Evolutionary conservation across 2,113 vertebrate genomes (phyloP).

Genomic region (human (Homo sapiens)): GRCh38 chr1:24001-24500

Average conservation of each 20-base stretch:
- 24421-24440: background rate
- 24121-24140: background rate
- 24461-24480: fast-evolving
- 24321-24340: background rate
- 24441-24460: background rate
- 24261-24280: background rate
- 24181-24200: background rate
- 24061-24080: too few relatives aligned
- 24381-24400: background rate
- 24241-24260: background rate
- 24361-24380: background rate
- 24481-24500: background rate
- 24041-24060: too few relatives aligned
- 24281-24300: background rate
- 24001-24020: too few relatives aligned
- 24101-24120: too few relatives aligned
- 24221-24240: background rate
- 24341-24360: background rate
- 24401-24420: background rate
- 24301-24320: background rate
- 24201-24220: background rate
- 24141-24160: background rate
- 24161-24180: background rate
- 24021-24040: too few relatives aligned
- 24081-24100: too few relatives aligned